These are phyloP conservation scores for Bugulina stolonifera DNA, from an alignment of 2,888 invertebrate genomes.

Conservation along the genomic window DNA sequence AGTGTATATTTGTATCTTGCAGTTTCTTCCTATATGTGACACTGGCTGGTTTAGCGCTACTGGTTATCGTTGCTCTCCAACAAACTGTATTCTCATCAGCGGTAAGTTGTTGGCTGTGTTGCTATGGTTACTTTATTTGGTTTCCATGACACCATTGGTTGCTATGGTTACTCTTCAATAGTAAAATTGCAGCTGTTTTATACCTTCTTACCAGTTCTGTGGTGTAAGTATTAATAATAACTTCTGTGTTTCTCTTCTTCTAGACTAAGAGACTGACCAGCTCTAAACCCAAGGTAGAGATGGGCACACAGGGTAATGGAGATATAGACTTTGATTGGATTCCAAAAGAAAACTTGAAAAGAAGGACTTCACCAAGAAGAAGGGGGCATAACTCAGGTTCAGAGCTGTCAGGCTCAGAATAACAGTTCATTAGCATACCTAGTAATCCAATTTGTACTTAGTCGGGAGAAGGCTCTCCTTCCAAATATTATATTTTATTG, in stretches of 20 bases:
- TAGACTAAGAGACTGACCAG: constrained; percentile 23
- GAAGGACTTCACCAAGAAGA: constrained; percentile 5
- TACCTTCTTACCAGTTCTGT: no score
- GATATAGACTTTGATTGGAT: constrained; percentile 98
- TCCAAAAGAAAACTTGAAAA: constrained; percentile 66
- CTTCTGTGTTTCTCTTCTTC: not conserved
- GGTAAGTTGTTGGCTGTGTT: constrained; percentile 40
- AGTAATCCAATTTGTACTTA: not conserved
- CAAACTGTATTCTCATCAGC: constrained; percentile 74
- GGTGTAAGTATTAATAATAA: not conserved
- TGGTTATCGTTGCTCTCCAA: constrained; percentile 80
- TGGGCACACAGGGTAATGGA: constrained; percentile 72
- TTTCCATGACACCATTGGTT: no score
- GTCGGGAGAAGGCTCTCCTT: no score
- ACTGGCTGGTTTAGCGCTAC: constrained; percentile 79
- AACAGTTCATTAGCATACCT: not conserved
- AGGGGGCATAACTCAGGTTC: constrained; percentile 16
- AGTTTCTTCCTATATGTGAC: constrained; percentile 91
- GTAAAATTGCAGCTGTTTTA: no score
- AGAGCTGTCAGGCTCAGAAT: constrained; percentile 16
- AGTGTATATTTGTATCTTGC: constrained; percentile 30
- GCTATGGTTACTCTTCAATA: no score
- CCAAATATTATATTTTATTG: no score
- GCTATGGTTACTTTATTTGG: no score
- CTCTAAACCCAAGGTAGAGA: constrained; percentile 61